These are phyloP conservation scores for Selenia dentaria DNA, from an alignment of 2,888 invertebrate species.

Conservation along the genomic window DNA sequence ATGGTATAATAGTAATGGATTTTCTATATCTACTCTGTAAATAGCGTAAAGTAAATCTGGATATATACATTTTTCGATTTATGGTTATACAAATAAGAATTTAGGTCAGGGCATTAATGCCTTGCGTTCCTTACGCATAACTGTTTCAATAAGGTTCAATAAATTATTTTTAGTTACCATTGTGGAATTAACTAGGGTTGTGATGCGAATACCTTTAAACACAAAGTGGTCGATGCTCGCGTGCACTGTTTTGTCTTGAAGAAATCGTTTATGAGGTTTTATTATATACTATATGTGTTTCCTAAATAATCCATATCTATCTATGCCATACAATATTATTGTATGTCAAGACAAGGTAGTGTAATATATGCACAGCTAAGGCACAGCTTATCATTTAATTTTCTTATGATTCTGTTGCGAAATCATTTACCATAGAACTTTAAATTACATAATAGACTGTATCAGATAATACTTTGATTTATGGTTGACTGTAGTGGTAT, in stretches of 20 bases:
- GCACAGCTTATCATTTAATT: slow-evolving; percentile 68
- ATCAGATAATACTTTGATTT: slow-evolving; percentile 5
- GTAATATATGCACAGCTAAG: slow-evolving; percentile 65
- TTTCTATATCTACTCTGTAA: background rate
- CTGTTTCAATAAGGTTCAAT: too few species aligned
- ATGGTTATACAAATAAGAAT: too few species aligned
- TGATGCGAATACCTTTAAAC: slow-evolving; percentile 59
- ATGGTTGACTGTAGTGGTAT: slow-evolving; percentile 11
- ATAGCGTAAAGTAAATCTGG: background rate
- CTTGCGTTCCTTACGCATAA: too few species aligned
- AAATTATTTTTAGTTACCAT: background rate
- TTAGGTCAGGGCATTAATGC: too few species aligned
- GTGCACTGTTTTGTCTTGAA: slow-evolving; percentile 67
- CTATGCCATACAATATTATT: slow-evolving; percentile 9
- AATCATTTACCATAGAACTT: slow-evolving; percentile 51
- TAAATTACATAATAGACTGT: slow-evolving; percentile 17
- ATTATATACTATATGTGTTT: background rate
- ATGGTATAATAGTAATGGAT: background rate
- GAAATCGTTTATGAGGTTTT: background rate
- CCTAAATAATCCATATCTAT: background rate
- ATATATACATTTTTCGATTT: too few species aligned
- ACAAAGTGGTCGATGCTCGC: slow-evolving; percentile 71
- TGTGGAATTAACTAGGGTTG: slow-evolving; percentile 11
- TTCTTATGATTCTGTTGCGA: slow-evolving; percentile 64
- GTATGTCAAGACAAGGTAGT: slow-evolving; percentile 61